These are phyloP conservation scores for Gambusia affinis DNA, from an alignment of 2,113 vertebrate species.

Conservation along the genomic window DNA sequence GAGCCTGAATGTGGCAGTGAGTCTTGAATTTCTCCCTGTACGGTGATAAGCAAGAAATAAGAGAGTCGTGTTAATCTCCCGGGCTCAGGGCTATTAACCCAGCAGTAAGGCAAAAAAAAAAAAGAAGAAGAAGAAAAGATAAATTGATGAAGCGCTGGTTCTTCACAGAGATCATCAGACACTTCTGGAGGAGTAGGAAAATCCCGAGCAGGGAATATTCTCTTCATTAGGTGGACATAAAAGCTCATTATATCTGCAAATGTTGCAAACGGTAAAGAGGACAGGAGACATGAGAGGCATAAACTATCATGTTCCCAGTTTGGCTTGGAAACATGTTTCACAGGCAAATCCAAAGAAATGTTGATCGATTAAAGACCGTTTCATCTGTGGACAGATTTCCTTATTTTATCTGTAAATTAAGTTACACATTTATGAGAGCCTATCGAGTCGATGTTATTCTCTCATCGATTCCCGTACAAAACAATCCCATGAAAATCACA, in stretches of 20 bases:
- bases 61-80: conserved; percentile 18
- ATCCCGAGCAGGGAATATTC: conserved; percentile 10
- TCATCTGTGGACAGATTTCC: neutral
- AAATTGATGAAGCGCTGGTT: conserved; percentile 1
- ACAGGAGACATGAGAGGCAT: conserved; percentile 53
- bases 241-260: conserved; percentile 32
- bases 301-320: conserved; percentile 48
- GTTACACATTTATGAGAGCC: neutral
- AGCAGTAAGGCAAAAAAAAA: neutral
- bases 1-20: neutral
- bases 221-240: conserved; percentile 42
- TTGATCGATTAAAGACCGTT: conserved; percentile 31
- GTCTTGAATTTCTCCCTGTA: conserved; percentile 2
- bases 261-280: conserved; percentile 31
- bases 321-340: conserved; percentile 45
- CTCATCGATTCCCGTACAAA: neutral
- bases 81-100: conserved; percentile 36
- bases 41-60: conserved; percentile 12
- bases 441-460: neutral
- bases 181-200: conserved; percentile 6
- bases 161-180: conserved; percentile 23
- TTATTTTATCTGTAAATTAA: neutral
- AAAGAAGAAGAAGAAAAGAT: too few relatives aligned
- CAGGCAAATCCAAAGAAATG: conserved; percentile 40
- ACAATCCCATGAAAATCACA: too few relatives aligned